phyloP scores from a whole-genome alignment of 2,797 vertebrate species.

The Cyclura pinguis region DNA sequence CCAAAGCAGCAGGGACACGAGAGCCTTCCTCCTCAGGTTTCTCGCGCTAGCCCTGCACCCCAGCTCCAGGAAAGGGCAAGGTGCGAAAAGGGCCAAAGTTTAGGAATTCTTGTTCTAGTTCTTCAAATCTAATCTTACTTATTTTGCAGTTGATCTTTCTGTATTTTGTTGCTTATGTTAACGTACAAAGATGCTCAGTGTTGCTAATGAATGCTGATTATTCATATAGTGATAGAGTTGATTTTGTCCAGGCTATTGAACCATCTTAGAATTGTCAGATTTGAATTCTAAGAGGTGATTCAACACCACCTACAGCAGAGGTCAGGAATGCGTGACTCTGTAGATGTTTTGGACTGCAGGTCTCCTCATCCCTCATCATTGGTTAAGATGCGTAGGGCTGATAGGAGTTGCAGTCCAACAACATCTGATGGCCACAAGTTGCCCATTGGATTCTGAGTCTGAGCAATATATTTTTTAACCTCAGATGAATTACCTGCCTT shows the following conservation, averaged over 20 bases:
- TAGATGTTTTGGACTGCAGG: not conserved
- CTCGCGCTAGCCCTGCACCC: too few species aligned
- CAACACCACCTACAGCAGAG: not conserved
- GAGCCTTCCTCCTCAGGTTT: too few species aligned
- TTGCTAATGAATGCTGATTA: not conserved
- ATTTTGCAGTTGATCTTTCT: not conserved
- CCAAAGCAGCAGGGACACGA: too few species aligned
- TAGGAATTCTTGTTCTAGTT: not conserved
- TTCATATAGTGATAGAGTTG: not conserved
- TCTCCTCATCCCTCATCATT: not conserved
- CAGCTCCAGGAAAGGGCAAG: too few species aligned
- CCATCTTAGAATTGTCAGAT: not conserved
- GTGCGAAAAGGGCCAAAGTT: too few species aligned
- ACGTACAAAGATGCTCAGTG: not conserved
- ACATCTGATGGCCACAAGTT: not conserved
- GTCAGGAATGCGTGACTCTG: not conserved
- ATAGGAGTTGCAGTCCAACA: not conserved
- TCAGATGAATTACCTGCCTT: not conserved
- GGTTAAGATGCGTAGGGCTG: not conserved
- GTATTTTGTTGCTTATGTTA: not conserved
- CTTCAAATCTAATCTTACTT: not conserved
- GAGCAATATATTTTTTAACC: not conserved
- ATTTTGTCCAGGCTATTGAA: not conserved
- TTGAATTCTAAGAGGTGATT: constrained; percentile 3
- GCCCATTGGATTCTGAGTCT: not conserved